Percentiles rank a stretch among this genome's conserved stretches.
Conservation (phyloP, 2,113 vertebrate species). For the Nyctibius bracteatus region DNA sequence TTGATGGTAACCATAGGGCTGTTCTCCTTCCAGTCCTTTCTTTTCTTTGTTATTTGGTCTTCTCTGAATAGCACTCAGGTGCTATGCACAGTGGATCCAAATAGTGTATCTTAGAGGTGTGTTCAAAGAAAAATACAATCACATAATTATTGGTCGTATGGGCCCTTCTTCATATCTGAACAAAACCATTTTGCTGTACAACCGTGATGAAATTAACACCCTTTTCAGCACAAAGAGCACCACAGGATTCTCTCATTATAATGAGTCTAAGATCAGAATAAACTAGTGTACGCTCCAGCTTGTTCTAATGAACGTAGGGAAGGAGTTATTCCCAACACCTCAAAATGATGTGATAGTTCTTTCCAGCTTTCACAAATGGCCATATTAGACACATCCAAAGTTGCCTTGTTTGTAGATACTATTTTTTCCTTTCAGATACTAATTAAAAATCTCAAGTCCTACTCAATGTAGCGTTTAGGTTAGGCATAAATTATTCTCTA, state of each 20-base stretch:
- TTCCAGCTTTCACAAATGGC: not conserved
- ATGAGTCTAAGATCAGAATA: constrained; percentile 4
- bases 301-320: not conserved
- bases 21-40: not conserved
- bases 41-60: not conserved
- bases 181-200: not conserved
- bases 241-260: not conserved
- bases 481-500: constrained; percentile 1
- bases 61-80: not conserved
- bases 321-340: not conserved
- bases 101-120: not conserved
- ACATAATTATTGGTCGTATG: not conserved
- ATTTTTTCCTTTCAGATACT: not conserved
- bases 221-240: not conserved
- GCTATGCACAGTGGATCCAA: not conserved
- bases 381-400: not conserved
- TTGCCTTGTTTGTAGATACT: not conserved
- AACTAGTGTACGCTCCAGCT: not conserved
- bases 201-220: not conserved
- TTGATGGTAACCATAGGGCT: not conserved
- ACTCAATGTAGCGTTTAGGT: not conserved
- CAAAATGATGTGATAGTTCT: not conserved
- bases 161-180: not conserved
- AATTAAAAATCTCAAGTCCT: not conserved
- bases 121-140: not conserved